phyloP scores from a whole-genome alignment of 2,888 invertebrate species.

The Idaea aversata region DNA sequence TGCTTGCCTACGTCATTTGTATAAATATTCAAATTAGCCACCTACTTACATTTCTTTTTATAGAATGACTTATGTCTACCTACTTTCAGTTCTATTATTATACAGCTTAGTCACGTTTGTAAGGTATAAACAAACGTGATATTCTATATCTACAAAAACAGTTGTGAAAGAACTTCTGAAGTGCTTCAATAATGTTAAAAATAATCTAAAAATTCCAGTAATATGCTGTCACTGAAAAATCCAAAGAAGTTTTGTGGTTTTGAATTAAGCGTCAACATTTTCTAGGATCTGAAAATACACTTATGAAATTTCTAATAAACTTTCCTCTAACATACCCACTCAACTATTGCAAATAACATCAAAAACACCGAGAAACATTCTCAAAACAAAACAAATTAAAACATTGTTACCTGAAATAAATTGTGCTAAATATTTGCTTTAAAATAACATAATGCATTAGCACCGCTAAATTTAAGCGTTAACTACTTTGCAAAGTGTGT shows the following conservation, averaged over 20 bases:
- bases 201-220: too few species aligned
- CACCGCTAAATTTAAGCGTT: constrained; percentile 36
- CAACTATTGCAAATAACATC: constrained; percentile 14
- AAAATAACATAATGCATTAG: constrained; percentile 31
- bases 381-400: not conserved
- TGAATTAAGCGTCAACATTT: too few species aligned
- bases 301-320: not conserved
- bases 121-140: too few species aligned
- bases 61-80: not conserved
- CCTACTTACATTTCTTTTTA: not conserved
- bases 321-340: not conserved
- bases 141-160: too few species aligned
- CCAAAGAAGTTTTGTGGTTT: too few species aligned
- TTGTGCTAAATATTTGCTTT: not conserved
- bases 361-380: constrained; percentile 16
- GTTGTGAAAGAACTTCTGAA: too few species aligned
- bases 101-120: not conserved
- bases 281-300: not conserved
- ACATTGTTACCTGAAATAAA: not conserved
- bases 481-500: constrained; percentile 37
- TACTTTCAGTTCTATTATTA: not conserved
- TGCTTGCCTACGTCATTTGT: not conserved
- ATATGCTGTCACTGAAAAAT: too few species aligned
- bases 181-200: too few species aligned
- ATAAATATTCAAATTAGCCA: not conserved